These are phyloP conservation scores for Numenius phaeopus DNA, from an alignment of 2,797 vertebrate species.

Conservation along the genomic window DNA sequence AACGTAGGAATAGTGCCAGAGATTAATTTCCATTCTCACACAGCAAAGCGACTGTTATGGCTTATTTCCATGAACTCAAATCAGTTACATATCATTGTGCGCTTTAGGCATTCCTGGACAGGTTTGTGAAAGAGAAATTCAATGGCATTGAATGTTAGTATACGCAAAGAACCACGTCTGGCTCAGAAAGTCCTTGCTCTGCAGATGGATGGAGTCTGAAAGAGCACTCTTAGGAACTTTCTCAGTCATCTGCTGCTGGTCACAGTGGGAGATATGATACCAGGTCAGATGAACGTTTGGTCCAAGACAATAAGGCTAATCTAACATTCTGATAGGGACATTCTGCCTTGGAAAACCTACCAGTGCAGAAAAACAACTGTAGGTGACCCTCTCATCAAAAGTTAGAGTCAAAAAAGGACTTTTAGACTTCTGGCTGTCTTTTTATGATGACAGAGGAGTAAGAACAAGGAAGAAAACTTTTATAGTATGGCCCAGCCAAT, in stretches of 20 bases:
- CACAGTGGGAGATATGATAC: background rate
- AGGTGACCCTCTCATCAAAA: background rate
- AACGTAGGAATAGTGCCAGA: conserved; percentile 5
- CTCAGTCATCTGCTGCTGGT: background rate
- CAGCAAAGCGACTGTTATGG: background rate
- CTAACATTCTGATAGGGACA: background rate
- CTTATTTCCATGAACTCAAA: background rate
- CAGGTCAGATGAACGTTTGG: background rate
- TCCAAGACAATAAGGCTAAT: background rate
- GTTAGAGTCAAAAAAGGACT: background rate
- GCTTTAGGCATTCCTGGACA: background rate
- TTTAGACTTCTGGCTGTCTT: background rate
- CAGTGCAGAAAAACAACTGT: background rate
- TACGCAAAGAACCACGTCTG: fast-evolving
- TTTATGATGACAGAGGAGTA: background rate
- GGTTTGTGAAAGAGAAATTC: background rate
- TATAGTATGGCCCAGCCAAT: background rate
- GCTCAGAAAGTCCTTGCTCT: background rate
- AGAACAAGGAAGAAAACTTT: background rate
- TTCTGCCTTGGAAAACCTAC: background rate
- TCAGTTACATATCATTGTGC: background rate
- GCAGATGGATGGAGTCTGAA: background rate
- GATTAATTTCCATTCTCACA: background rate
- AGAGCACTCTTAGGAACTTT: background rate
- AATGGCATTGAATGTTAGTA: background rate